Conservation (phyloP, 2,797 vertebrate species). For the Sus cebifrons region DNA sequence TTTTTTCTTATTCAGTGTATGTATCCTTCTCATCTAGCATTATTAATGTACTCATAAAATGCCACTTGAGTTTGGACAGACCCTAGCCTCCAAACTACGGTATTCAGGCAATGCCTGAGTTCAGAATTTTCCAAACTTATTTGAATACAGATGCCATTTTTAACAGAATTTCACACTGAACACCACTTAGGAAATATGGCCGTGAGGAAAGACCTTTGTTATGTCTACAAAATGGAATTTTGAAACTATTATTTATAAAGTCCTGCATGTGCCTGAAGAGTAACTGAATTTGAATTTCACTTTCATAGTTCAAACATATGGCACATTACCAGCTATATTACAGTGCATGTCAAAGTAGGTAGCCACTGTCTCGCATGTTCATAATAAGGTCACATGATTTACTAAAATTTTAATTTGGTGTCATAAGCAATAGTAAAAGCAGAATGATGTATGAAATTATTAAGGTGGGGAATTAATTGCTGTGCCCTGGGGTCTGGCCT, state of each 20-base stretch:
- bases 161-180: not conserved
- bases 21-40: not conserved
- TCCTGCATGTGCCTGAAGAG: not conserved
- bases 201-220: slow-evolving; percentile 29
- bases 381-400: not conserved
- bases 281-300: not conserved
- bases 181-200: not conserved
- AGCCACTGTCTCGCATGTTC: not conserved
- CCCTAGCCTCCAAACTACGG: not conserved
- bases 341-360: not conserved
- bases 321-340: not conserved
- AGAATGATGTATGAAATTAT: not conserved
- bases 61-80: not conserved
- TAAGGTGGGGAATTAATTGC: not conserved
- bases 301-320: not conserved
- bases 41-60: slow-evolving; percentile 10
- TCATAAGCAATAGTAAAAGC: not conserved
- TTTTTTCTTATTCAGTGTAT: slow-evolving; percentile 15
- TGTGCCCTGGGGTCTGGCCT: not conserved
- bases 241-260: slow-evolving; percentile 45
- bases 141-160: slow-evolving; percentile 35
- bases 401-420: slow-evolving; percentile 35
- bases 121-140: not conserved
- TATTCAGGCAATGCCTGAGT: not conserved
- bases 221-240: slow-evolving; percentile 44